These are phyloP conservation scores for Melitaea athalia DNA, from an alignment of 2,888 invertebrate species.

Conservation along the genomic window DNA sequence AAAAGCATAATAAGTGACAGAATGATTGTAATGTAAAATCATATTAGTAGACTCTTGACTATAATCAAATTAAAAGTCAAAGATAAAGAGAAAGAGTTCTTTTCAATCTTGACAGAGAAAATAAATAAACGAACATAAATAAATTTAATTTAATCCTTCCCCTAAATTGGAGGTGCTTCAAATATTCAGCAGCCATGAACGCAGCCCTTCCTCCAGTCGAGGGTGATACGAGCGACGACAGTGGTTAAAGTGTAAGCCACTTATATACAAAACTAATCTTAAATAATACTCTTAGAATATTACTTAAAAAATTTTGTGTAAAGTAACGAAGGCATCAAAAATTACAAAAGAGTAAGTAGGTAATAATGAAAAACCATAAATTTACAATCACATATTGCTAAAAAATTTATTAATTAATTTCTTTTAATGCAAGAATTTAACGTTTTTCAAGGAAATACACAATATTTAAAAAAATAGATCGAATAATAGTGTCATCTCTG, in stretches of 20 bases:
- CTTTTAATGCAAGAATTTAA: too few species aligned
- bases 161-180: conserved; percentile 77
- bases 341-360: too few species aligned
- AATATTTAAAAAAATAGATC: neutral
- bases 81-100: conserved; percentile 30
- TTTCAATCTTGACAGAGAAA: conserved; percentile 51
- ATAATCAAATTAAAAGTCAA: conserved; percentile 46
- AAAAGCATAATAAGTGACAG: neutral
- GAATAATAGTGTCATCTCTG: neutral
- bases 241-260: conserved; percentile 45
- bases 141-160: conserved; percentile 79
- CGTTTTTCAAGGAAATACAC: too few species aligned
- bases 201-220: conserved; percentile 77
- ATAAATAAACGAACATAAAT: conserved; percentile 77
- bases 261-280: neutral
- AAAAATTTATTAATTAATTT: too few species aligned
- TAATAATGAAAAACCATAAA: too few species aligned
- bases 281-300: neutral
- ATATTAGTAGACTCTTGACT: neutral
- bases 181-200: conserved; percentile 81
- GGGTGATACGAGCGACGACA: conserved; percentile 58
- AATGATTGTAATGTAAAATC: neutral
- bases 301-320: too few species aligned
- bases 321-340: too few species aligned
- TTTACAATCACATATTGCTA: too few species aligned